These are phyloP conservation scores for Naja naja DNA, from an alignment of 2,113 vertebrate species.

Conservation along the genomic window DNA sequence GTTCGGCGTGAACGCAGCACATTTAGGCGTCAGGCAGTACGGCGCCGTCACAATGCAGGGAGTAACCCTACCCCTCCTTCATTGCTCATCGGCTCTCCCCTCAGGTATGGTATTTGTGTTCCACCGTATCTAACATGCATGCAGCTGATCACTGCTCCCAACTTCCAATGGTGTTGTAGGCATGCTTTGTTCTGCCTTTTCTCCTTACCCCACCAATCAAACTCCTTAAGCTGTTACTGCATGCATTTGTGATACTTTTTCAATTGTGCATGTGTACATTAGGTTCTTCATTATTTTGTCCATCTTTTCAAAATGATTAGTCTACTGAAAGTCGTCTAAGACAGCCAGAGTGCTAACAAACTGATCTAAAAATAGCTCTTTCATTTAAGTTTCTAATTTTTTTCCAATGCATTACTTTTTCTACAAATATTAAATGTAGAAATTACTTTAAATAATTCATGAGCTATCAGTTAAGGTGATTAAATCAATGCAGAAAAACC, in stretches of 20 bases:
- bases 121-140: slow-evolving; percentile 74
- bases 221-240: slow-evolving; percentile 68
- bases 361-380: slow-evolving; percentile 19
- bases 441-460: not conserved
- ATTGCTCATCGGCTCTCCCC: slow-evolving; percentile 97
- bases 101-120: slow-evolving; percentile 88
- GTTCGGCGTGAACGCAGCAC: slow-evolving; percentile 97
- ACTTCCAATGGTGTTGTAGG: slow-evolving; percentile 53
- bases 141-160: slow-evolving; percentile 59
- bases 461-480: not conserved
- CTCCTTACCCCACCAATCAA: slow-evolving; percentile 35
- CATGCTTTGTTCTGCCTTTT: slow-evolving; percentile 52
- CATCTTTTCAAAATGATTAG: slow-evolving; percentile 38
- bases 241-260: slow-evolving; percentile 71
- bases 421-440: not conserved
- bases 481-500: not conserved
- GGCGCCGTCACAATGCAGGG: slow-evolving; percentile 98
- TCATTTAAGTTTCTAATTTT: slow-evolving; percentile 19
- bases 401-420: not conserved
- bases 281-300: slow-evolving; percentile 42
- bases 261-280: slow-evolving; percentile 71
- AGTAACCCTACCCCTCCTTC: slow-evolving; percentile 97
- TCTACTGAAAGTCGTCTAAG: slow-evolving; percentile 39
- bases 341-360: slow-evolving; percentile 44
- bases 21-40: slow-evolving; percentile 97